Percentiles rank a stretch among this genome's conserved stretches.
Conservation (phyloP, 2,113 vertebrate species). For the Embiotoca jacksoni region DNA sequence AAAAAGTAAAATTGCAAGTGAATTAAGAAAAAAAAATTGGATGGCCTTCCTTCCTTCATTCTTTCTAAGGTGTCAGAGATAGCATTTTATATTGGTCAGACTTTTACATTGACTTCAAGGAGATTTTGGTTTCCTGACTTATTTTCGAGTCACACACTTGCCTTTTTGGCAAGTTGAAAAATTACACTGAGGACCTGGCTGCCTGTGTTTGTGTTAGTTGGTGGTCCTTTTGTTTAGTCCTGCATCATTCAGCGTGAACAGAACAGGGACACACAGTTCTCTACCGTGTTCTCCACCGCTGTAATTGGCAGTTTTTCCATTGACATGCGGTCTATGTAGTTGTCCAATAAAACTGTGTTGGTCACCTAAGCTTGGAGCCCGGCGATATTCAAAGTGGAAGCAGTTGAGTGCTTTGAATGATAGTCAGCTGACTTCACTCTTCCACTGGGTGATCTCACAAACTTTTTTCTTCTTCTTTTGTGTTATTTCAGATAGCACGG, state of each 20-base stretch:
- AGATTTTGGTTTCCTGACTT: no score
- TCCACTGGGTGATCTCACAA: constrained; percentile 3
- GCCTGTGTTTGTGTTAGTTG: constrained; percentile 57
- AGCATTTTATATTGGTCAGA: no score
- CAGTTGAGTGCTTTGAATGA: constrained; percentile 18
- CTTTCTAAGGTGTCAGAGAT: no score
- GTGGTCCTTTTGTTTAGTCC: constrained; percentile 76
- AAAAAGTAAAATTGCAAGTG: not conserved
- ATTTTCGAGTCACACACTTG: no score
- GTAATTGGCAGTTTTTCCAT: constrained; percentile 64
- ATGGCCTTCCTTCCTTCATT: no score
- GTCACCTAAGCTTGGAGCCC: constrained; percentile 33
- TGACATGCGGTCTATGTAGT: constrained; percentile 56
- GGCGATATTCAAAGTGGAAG: constrained; percentile 23
- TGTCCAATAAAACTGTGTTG: constrained; percentile 23
- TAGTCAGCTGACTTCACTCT: constrained; percentile 19
- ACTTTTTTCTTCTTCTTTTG: not conserved
- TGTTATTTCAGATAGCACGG: constrained; percentile 27
- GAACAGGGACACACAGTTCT: constrained; percentile 31
- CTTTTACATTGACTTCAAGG: no score
- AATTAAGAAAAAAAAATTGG: no score
- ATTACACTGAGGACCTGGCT: constrained; percentile 21
- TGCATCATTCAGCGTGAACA: constrained; percentile 54
- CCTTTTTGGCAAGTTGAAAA: not conserved
- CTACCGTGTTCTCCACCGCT: constrained; percentile 28